Evolutionary conservation across 2,113 vertebrate genomes (phyloP).

Genomic region (Callopanchax toddi): DNA sequence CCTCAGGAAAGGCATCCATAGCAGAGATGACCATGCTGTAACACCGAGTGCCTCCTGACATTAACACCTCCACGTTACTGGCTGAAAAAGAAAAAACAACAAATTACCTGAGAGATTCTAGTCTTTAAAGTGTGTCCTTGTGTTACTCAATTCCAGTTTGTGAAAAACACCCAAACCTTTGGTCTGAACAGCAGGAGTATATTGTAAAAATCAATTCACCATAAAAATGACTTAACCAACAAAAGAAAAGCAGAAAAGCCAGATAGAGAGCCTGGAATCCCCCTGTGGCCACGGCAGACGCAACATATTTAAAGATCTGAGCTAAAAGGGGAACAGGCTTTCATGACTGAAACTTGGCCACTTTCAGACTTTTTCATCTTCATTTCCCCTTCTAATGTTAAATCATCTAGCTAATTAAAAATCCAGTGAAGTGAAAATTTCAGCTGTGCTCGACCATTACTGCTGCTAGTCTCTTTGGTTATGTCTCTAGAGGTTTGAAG

Average conservation of each 20-base stretch:
- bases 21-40: constrained; percentile 85
- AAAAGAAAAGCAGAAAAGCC: background rate
- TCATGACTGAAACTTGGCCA: background rate
- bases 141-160: background rate
- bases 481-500: no score
- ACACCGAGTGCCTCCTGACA: constrained; percentile 94
- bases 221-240: background rate
- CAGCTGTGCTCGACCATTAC: background rate
- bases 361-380: background rate
- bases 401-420: constrained; percentile 1
- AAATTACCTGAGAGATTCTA: background rate
- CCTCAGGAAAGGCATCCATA: constrained; percentile 84
- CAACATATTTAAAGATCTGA: background rate
- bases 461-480: background rate
- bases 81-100: constrained; percentile 66
- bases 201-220: no score
- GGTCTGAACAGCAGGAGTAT: no score
- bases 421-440: background rate
- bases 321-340: background rate
- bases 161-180: background rate
- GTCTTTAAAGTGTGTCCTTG: background rate
- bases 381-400: background rate
- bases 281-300: background rate
- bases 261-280: background rate
- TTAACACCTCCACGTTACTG: constrained; percentile 92